These are phyloP conservation scores for Camponotus pennsylvanicus DNA, from an alignment of 1,140 invertebrate genomes.

Conservation along the genomic window DNA sequence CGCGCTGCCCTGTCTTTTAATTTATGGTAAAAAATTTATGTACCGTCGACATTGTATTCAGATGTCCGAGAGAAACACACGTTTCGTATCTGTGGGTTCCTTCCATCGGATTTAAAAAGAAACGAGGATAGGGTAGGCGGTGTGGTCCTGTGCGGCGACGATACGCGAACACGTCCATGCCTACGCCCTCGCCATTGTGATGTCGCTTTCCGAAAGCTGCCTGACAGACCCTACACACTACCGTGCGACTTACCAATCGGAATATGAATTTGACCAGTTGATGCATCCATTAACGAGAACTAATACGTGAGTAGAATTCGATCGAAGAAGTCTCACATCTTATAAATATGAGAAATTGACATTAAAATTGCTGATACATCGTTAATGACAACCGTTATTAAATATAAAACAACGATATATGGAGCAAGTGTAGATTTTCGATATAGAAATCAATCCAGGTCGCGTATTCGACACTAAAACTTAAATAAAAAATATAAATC, in stretches of 20 bases:
- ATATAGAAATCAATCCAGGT: background rate
- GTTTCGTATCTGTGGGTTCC: constrained; percentile 54
- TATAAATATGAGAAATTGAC: background rate
- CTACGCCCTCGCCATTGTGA: constrained; percentile 61
- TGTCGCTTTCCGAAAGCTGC: constrained; percentile 49
- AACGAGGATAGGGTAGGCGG: constrained; percentile 33
- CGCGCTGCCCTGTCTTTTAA: constrained; percentile 71
- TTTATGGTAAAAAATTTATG: constrained; percentile 80
- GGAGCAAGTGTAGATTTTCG: background rate
- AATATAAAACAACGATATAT: background rate
- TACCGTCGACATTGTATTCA: constrained; percentile 77
- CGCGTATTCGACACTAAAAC: background rate
- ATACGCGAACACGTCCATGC: constrained; percentile 55
- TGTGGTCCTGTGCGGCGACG: constrained; percentile 44
- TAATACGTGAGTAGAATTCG: background rate
- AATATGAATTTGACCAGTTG: constrained; percentile 42
- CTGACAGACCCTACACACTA: constrained; percentile 51
- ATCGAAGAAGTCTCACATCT: background rate
- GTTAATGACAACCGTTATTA: background rate
- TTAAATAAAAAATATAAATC: constrained; percentile 12
- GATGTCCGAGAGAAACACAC: constrained; percentile 73
- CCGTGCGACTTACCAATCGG: constrained; percentile 19
- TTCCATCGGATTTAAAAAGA: constrained; percentile 44
- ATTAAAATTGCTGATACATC: background rate
- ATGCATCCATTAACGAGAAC: constrained; percentile 36